Conservation (phyloP, 2,888 invertebrate genomes). For the Phyllotreta cruciferae region DNA sequence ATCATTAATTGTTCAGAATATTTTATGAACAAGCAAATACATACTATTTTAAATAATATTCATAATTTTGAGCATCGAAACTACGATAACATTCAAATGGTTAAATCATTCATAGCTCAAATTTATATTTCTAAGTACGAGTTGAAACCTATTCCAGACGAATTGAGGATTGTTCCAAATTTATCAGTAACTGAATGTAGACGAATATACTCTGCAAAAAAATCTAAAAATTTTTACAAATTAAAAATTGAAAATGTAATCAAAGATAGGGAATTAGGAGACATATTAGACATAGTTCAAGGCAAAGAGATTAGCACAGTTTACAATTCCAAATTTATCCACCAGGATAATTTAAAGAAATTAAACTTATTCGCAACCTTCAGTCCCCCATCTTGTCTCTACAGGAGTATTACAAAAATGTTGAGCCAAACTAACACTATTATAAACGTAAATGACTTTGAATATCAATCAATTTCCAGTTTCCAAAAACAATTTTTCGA, state of each 20-base stretch:
- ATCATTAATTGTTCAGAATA: conserved; percentile 69
- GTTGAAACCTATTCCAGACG: conserved; percentile 62
- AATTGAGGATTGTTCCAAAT: conserved; percentile 63
- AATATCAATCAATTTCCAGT: conserved; percentile 41
- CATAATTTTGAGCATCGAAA: conserved; percentile 62
- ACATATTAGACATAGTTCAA: conserved; percentile 55
- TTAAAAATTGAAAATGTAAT: conserved; percentile 23
- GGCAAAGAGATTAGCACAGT: conserved; percentile 65
- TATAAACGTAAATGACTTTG: conserved; percentile 46
- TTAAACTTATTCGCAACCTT: conserved; percentile 24
- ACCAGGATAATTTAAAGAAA: conserved; percentile 37
- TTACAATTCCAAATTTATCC: conserved; percentile 68
- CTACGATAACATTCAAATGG: conserved; percentile 42
- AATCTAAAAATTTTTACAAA: conserved; percentile 22
- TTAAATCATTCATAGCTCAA: conserved; percentile 61
- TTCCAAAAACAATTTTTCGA: conserved; percentile 48
- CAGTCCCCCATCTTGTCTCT: conserved; percentile 33
- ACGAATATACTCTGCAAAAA: conserved; percentile 25
- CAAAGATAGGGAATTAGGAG: conserved; percentile 12
- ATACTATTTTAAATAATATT: conserved; percentile 73
- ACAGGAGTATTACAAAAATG: conserved; percentile 33
- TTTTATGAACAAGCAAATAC: conserved; percentile 73
- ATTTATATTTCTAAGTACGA: conserved; percentile 68
- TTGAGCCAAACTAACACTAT: conserved; percentile 38
- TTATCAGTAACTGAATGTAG: conserved; percentile 49